Evolutionary conservation across 2,113 vertebrate species (phyloP).

Genomic region (Percina caprodes): DNA sequence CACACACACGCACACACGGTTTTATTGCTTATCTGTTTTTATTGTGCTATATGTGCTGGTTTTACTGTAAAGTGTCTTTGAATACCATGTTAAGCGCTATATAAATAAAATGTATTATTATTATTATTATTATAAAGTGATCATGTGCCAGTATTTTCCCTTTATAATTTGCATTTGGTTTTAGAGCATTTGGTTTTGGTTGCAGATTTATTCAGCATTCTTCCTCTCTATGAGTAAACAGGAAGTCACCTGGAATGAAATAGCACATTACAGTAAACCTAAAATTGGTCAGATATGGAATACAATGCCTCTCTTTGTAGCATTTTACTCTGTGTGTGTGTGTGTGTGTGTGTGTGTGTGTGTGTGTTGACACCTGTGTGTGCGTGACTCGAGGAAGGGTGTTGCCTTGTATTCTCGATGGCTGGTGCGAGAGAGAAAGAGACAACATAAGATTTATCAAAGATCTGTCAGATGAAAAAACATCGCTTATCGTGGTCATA

Average conservation of each 20-base stretch:
- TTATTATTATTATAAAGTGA: neutral
- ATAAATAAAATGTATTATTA: no score
- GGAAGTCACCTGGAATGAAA: neutral
- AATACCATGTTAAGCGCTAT: no score
- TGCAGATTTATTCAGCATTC: neutral
- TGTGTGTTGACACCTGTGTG: conserved; percentile 70
- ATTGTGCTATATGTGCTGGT: no score
- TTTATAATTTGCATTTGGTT: no score
- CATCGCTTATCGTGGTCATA: neutral
- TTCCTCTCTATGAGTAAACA: neutral
- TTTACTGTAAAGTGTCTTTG: no score
- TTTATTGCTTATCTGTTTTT: no score
- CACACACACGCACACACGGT: conserved; percentile 28
- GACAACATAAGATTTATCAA: neutral
- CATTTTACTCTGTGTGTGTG: neutral
- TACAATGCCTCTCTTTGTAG: neutral
- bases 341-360: conserved; percentile 20
- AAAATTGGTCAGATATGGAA: neutral
- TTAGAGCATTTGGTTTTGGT: neutral
- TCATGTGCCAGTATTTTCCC: neutral
- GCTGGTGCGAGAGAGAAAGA: conserved; percentile 67
- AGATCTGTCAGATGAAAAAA: neutral
- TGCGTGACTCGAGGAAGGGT: conserved; percentile 52
- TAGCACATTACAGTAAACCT: neutral
- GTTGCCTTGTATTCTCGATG: conserved; percentile 75